phyloP scores from a whole-genome alignment of 2,113 vertebrate genomes.

The Helogale parvula region DNA sequence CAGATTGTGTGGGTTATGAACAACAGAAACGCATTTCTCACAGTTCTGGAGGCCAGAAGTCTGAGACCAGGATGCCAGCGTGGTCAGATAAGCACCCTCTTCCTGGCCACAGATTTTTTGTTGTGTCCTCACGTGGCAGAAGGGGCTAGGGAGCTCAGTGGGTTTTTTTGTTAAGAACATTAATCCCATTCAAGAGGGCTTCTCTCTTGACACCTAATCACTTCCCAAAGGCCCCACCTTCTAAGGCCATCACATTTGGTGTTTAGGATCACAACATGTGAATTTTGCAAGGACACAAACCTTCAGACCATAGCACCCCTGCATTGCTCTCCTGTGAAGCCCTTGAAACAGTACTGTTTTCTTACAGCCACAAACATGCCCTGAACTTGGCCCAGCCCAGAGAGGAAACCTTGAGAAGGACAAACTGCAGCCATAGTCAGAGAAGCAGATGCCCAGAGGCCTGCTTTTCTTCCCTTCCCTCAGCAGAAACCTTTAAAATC shows the following conservation, averaged over 20 bases:
- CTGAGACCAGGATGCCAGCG: neutral
- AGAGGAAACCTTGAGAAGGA: conserved; percentile 74
- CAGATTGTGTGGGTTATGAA: neutral
- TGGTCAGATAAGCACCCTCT: neutral
- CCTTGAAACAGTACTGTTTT: neutral
- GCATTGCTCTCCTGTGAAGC: neutral
- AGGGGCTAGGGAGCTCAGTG: neutral
- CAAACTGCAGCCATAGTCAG: conserved; percentile 30
- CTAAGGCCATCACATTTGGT: neutral
- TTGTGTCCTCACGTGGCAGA: neutral
- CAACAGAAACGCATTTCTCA: neutral
- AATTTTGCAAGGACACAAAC: neutral
- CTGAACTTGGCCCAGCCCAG: conserved; percentile 36
- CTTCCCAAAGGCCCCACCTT: neutral
- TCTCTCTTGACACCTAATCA: neutral
- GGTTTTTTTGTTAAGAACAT: neutral
- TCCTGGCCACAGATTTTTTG: neutral
- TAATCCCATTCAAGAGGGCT: neutral
- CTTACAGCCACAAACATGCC: neutral
- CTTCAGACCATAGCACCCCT: neutral
- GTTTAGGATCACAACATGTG: neutral
- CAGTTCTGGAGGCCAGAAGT: neutral
- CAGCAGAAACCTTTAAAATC: conserved; percentile 52
- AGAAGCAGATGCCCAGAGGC: conserved; percentile 57
- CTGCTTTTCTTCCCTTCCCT: conserved; percentile 11